A percentile compares a stretch with the other conserved stretches of the same genome.
phyloP scores from a whole-genome alignment of 1,140 invertebrate genomes.

The Copidosoma floridanum region DNA sequence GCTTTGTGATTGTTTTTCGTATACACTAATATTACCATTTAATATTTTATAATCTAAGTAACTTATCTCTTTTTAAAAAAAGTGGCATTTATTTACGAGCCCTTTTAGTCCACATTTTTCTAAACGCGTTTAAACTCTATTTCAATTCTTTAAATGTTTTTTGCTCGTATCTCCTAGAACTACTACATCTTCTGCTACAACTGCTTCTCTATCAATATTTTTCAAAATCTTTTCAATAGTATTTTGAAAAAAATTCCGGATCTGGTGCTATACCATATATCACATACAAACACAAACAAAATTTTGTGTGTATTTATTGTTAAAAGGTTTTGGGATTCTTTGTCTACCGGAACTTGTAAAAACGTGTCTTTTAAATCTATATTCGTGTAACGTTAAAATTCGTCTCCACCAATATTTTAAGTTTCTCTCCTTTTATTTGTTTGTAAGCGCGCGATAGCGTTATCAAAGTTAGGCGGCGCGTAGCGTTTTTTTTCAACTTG shows the following conservation, averaged over 20 bases:
- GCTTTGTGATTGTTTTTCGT: too few relatives aligned
- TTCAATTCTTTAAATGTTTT: not conserved
- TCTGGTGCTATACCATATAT: conserved; percentile 30
- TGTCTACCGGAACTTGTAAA: not conserved
- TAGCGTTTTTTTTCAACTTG: not conserved
- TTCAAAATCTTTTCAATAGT: not conserved
- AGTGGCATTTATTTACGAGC: too few relatives aligned
- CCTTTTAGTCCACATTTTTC: not conserved
- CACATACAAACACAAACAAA: conserved; percentile 31
- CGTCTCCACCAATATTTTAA: not conserved
- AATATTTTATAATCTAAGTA: too few relatives aligned
- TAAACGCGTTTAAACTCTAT: not conserved
- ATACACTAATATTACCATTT: too few relatives aligned
- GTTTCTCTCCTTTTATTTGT: too few relatives aligned
- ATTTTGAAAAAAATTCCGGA: not conserved
- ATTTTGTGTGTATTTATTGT: not conserved
- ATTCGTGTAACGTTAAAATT: too few relatives aligned
- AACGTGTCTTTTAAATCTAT: not conserved
- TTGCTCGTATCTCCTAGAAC: not conserved
- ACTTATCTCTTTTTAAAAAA: too few relatives aligned
- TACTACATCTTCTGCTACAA: not conserved
- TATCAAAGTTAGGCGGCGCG: not conserved
- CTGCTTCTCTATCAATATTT: not conserved
- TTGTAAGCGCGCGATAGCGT: too few relatives aligned
- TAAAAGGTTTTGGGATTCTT: not conserved